Percentiles rank a stretch among this genome's conserved stretches.
These are phyloP conservation scores for Lasioglossum zephyrum DNA, from an alignment of 2,888 invertebrate genomes.

Conservation along the genomic window DNA sequence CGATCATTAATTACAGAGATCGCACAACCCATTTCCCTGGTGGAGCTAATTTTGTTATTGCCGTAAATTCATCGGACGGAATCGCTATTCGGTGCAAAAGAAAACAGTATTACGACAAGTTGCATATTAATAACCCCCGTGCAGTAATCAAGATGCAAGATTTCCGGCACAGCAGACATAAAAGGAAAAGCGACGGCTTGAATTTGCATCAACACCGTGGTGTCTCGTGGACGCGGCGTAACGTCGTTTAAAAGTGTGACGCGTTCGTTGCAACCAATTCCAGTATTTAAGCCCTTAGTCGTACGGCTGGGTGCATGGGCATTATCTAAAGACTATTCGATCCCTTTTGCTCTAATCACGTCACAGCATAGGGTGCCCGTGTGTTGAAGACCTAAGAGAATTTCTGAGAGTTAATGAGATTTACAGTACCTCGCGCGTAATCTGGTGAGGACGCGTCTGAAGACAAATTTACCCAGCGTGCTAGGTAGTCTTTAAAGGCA, in stretches of 20 bases:
- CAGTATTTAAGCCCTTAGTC: conserved; percentile 62
- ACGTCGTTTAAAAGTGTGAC: conserved; percentile 54
- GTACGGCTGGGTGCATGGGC: conserved; percentile 35
- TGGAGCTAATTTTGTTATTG: neutral
- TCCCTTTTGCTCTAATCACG: conserved; percentile 25
- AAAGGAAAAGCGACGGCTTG: neutral
- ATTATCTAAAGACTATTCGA: conserved; percentile 51
- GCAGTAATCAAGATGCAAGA: conserved; percentile 1
- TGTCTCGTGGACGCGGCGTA: conserved; percentile 30
- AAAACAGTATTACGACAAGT: neutral
- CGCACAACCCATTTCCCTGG: neutral
- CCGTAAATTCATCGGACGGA: neutral
- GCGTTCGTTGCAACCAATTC: conserved; percentile 46
- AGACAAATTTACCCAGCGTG: conserved; percentile 20
- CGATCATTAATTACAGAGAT: conserved; percentile 3
- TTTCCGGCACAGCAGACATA: neutral
- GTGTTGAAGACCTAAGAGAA: conserved; percentile 29
- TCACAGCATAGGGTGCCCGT: neutral
- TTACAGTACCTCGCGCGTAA: conserved; percentile 25
- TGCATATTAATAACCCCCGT: neutral
- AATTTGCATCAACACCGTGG: neutral
- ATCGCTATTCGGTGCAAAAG: neutral
- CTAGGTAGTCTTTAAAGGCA: neutral
- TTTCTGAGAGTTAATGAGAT: conserved; percentile 42
- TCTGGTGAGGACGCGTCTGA: neutral